phyloP scores from a whole-genome alignment of 2,888 invertebrate species.

The Drosophila quinaria region DNA sequence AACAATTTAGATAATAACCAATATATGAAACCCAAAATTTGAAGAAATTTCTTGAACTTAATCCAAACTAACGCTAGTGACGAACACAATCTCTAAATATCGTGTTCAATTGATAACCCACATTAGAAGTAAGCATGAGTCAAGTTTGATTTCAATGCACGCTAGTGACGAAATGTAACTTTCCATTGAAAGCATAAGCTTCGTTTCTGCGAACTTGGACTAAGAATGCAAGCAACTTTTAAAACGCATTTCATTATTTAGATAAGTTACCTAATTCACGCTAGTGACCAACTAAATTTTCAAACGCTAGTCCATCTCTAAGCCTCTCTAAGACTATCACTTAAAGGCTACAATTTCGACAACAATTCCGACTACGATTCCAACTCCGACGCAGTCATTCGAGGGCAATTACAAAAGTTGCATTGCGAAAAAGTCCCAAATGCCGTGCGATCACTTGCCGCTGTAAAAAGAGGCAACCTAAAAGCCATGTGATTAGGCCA shows the following conservation, averaged over 20 bases:
- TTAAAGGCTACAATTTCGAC: constrained; percentile 7
- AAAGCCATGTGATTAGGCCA: constrained; percentile 54
- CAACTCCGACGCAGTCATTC: constrained; percentile 38
- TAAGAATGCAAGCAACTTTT: neutral
- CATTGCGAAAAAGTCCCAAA: constrained; percentile 49
- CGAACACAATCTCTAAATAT: neutral
- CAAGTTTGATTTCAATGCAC: neutral
- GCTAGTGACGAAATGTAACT: neutral
- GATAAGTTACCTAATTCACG: neutral
- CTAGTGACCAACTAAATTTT: neutral
- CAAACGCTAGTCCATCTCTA: constrained; percentile 25
- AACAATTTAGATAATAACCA: neutral
- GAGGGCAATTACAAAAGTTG: constrained; percentile 45
- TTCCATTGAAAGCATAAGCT: neutral
- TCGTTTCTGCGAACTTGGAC: neutral
- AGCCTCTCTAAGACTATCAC: neutral
- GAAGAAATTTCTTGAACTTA: neutral
- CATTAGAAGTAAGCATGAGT: neutral
- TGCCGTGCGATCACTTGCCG: constrained; percentile 37
- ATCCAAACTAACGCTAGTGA: neutral
- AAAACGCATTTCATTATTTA: no score
- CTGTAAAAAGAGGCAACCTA: constrained; percentile 21
- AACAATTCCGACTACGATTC: constrained; percentile 11
- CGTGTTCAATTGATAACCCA: neutral
- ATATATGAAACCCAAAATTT: neutral